These are phyloP conservation scores for Drosophila prostipennis DNA, from an alignment of 2,888 invertebrate species.

Conservation along the genomic window DNA sequence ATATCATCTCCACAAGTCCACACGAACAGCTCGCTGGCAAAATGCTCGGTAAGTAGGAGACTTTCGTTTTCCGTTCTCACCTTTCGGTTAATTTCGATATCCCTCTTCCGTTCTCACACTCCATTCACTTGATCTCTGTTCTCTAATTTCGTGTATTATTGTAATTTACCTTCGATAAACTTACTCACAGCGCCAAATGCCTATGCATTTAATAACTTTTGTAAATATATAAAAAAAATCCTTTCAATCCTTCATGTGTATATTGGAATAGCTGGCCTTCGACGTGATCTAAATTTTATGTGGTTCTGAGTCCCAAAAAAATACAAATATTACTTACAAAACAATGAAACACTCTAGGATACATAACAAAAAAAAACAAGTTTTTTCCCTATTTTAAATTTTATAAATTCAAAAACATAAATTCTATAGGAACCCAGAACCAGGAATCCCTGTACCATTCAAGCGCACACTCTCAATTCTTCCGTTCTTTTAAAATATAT, in stretches of 20 bases:
- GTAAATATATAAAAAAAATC: conserved; percentile 58
- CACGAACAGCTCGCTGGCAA: conserved; percentile 46
- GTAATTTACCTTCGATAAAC: conserved; percentile 14
- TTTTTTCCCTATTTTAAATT: no score
- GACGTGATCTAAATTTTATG: background rate
- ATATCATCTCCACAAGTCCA: conserved; percentile 57
- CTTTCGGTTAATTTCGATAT: conserved; percentile 27
- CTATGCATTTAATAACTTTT: conserved; percentile 55
- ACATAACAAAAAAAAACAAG: background rate
- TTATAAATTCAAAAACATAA: background rate
- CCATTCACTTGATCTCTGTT: conserved; percentile 28
- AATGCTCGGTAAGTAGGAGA: conserved; percentile 63
- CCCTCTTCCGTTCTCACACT: conserved; percentile 41
- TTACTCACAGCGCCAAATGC: conserved; percentile 52
- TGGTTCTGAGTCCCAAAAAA: background rate
- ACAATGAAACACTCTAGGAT: no score
- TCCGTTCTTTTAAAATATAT: conserved; percentile 17
- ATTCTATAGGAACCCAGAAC: conserved; percentile 34
- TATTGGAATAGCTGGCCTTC: conserved; percentile 13
- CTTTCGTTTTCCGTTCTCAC: conserved; percentile 42
- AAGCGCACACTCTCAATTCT: conserved; percentile 53
- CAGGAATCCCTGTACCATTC: conserved; percentile 47
- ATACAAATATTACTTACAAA: no score
- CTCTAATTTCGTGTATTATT: conserved; percentile 38
- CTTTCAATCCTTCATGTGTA: conserved; percentile 36